Evolutionary conservation across 2,888 invertebrate species (phyloP), one percentile per base, ranked within the genome.

Genomic region (Cantharis lateralis): DNA sequence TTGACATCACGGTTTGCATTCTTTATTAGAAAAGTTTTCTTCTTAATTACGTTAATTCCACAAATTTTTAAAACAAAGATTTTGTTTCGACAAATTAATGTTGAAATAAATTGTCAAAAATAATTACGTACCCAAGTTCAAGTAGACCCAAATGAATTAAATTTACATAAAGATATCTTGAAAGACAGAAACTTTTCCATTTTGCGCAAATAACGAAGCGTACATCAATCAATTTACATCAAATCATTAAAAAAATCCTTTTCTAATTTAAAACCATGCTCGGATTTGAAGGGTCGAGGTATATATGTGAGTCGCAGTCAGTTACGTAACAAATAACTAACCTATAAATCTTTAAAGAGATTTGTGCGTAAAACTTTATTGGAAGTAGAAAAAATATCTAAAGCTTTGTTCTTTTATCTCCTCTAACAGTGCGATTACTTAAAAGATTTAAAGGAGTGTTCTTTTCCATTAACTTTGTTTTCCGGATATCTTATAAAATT

Each of bases 21-120:
- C 26, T 69, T 74, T 74, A 74, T 74, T 74, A 69, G 7, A n/a
- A 61, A 74, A 70, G 15, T 63, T 69, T 73, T 26, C 64, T 68
- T 63, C 9, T 16, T 16, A 20, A 69, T 73, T 73, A 18, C 62
- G 18, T 73, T 69, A 32, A 28, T 20, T 69, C 15, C n/a, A 11
- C n/a, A 16, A 32, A 32, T 69, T 28, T 69, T n/a, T 66, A 11
- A 66, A 66, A 66, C 64, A 13, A 66, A 24, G 16, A 66, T 20
- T 63, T 16, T 16, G 10, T 63, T 63, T 63, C 16, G 13, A 13
- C 48, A 48, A 48, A 32, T 32, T 32, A 32, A 13, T 13, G 32
- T n/a, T 5, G 32, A 48, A 48, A 48, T 48, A 48, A 48, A 48
- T 48, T 48, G n/a, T 48, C 48, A 48, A 48, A 48, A 48, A n/a